These are phyloP conservation scores for Chymomyza fuscimana DNA, from an alignment of 2,888 invertebrate species.

Conservation along the genomic window DNA sequence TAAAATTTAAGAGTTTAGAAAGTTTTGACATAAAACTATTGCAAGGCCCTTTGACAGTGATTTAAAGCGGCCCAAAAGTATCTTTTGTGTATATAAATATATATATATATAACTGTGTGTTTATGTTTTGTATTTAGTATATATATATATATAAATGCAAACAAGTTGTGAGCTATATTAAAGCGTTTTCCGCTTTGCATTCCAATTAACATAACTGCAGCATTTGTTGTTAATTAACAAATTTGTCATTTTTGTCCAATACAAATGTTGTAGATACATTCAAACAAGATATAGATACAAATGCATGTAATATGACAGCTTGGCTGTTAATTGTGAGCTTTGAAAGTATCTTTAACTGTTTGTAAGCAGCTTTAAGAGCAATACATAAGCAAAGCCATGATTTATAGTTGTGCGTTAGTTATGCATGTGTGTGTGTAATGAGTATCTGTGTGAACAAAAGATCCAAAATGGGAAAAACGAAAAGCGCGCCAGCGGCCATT, in stretches of 20 bases:
- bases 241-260: conserved; percentile 59
- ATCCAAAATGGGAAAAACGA: not conserved
- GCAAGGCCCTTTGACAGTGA: not conserved
- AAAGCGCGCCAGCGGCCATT: conserved; percentile 3
- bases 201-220: conserved; percentile 44
- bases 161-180: not conserved
- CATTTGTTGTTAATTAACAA: conserved; percentile 62
- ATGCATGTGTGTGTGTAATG: no score
- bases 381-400: no score
- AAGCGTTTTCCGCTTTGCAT: not conserved
- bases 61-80: not conserved
- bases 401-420: no score
- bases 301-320: not conserved
- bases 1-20: not conserved
- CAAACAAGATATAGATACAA: not conserved
- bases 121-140: not conserved
- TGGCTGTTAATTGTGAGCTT: not conserved
- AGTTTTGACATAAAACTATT: not conserved
- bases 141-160: conserved; percentile 13
- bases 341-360: not conserved
- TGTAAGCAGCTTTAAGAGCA: no score
- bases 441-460: not conserved
- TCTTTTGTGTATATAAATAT: conserved; percentile 5
- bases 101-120: conserved; percentile 9
- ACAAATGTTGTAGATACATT: not conserved